A percentile compares a stretch with the other conserved stretches of the same genome.
These are phyloP conservation scores for Ageneiosus marmoratus DNA, from an alignment of 2,113 vertebrate species.

Conservation along the genomic window DNA sequence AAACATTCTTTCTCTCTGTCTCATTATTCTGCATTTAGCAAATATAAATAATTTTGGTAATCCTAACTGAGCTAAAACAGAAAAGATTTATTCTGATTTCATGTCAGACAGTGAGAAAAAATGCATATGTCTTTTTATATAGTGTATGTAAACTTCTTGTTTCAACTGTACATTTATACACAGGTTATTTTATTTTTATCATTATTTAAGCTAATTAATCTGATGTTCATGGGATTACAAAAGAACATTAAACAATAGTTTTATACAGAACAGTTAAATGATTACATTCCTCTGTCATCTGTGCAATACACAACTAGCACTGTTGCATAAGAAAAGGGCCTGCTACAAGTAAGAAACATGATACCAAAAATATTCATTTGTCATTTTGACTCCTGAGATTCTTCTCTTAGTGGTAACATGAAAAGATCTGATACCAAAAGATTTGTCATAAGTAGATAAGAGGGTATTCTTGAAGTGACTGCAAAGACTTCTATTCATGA, in stretches of 20 bases:
- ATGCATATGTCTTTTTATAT: too few species aligned
- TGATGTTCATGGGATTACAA: neutral
- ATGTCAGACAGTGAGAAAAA: too few species aligned
- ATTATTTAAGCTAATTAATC: neutral
- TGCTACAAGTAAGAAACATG: neutral
- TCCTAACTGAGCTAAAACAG: too few species aligned
- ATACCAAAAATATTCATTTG: neutral
- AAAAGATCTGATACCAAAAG: neutral
- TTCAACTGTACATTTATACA: too few species aligned
- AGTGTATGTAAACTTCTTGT: too few species aligned
- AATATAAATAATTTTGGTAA: too few species aligned
- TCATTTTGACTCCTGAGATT: neutral
- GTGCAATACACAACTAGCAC: neutral
- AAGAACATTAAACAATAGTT: neutral
- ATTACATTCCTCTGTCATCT: neutral
- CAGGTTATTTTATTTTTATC: neutral
- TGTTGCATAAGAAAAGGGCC: neutral
- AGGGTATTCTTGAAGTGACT: too few species aligned
- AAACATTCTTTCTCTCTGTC: too few species aligned
- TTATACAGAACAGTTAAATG: neutral
- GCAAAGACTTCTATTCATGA: neutral
- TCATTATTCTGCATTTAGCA: too few species aligned
- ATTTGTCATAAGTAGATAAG: neutral
- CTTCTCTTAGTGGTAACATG: neutral
- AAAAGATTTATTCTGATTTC: too few species aligned